Evolutionary conservation across 2,113 vertebrate species (phyloP), one percentile per base, ranked within the genome.

Genomic region (Himantopus leucocephalus): DNA sequence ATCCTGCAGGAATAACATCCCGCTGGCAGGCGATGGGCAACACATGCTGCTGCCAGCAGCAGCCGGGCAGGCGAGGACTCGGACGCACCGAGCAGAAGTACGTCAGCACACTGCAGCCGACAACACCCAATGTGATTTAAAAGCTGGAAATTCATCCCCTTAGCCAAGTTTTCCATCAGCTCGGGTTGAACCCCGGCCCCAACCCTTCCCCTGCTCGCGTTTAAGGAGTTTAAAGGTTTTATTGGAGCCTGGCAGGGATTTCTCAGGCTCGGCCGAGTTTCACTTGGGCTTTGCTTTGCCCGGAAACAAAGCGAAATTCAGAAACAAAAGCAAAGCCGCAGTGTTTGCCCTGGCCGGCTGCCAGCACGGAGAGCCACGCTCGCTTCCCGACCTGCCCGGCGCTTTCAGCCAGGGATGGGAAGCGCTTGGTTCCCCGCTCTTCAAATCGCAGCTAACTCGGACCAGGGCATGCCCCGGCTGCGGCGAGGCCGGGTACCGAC

Each of bases 201-300:
- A 92, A 32, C 47, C 64, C 58, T 55, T 92, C 70, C 68, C 71
- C 66, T 77, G 48, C 80, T 68, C 5, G 39, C 22, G 6, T 55
- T 84, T 58, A 92, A 79, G 88, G 73, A 80, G 43, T 77, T 94
- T 92, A 78, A 71, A 88, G 90, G 91, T 93, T 86, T 93, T 77
- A 50, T 24, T 5, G n/a, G 84, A 94, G 68, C 73, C 92, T 41
- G 73, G 76, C 58, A 67, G 79, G 76, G 88, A 88, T 84, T 83
- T 86, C 91, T 82, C 71, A 80, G 39, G 79, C 86, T 84, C 19
- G 4, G 39, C 39, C 0, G 10, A 77, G 56, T 83, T 83, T 94
- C 79, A 53, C 67, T 90, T 8, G 47, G 50, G 74, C 50, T 92
- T 88, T 41, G 82, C 64, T 91, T 75, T 4, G 1, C 73, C 58